Evolutionary conservation across 2,888 invertebrate species (phyloP).

Genomic region (Dione vanillae): DNA sequence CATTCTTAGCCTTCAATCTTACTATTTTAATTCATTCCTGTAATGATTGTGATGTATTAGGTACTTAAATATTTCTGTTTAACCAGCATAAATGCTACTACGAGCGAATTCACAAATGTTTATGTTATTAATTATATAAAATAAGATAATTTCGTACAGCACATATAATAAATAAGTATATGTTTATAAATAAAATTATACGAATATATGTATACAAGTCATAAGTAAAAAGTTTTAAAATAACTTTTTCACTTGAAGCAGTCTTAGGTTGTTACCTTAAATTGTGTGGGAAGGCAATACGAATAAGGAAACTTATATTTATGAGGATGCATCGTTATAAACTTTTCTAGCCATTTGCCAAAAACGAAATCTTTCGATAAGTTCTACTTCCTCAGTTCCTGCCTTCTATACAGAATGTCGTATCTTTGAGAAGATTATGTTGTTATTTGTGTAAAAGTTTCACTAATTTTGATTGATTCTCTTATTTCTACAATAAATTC

Average conservation of each 20-base stretch:
- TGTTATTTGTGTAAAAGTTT: conserved; percentile 17
- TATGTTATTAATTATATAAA: too few relatives aligned
- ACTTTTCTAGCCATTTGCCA: conserved; percentile 42
- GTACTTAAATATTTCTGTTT: too few relatives aligned
- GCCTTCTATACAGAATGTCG: conserved; percentile 16
- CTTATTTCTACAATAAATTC: neutral
- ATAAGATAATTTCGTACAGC: too few relatives aligned
- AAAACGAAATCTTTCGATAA: conserved; percentile 41
- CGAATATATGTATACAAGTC: conserved; percentile 30
- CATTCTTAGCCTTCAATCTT: too few relatives aligned
- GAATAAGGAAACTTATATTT: conserved; percentile 43
- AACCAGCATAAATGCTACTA: too few relatives aligned
- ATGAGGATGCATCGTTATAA: conserved; percentile 45
- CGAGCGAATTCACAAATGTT: too few relatives aligned
- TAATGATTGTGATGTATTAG: too few relatives aligned
- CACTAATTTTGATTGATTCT: conserved; percentile 23
- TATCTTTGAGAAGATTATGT: conserved; percentile 10
- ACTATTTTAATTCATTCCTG: too few relatives aligned
- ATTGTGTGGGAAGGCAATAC: conserved; percentile 52
- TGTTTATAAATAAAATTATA: conserved; percentile 37
- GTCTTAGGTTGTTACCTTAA: conserved; percentile 39
- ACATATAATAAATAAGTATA: neutral
- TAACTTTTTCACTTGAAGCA: conserved; percentile 40
- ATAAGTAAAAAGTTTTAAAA: conserved; percentile 41
- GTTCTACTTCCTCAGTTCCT: conserved; percentile 28